Conservation (phyloP, 2,113 vertebrate genomes). For the Menura novaehollandiae region DNA sequence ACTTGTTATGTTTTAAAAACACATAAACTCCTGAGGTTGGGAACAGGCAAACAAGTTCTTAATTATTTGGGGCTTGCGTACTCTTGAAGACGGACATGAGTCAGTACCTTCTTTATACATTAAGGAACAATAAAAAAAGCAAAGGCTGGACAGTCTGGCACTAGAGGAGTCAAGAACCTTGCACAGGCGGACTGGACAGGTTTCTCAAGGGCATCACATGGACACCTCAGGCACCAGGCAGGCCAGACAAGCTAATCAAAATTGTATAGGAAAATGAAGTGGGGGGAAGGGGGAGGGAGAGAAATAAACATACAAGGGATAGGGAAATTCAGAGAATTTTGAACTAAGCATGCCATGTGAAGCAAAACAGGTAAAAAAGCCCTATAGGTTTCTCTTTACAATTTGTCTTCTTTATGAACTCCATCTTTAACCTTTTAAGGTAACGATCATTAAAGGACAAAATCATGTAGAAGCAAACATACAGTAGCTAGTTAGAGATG, state of each 20-base stretch:
- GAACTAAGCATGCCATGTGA: not conserved
- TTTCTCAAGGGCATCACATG: not conserved
- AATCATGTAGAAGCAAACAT: not conserved
- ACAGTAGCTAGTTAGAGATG: slow-evolving; percentile 24
- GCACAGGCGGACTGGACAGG: not conserved
- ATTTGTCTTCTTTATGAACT: not conserved
- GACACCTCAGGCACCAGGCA: not conserved
- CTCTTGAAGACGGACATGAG: not conserved
- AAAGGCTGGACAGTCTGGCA: not conserved
- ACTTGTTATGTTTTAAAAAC: not conserved
- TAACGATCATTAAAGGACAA: not conserved
- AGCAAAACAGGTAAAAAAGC: not conserved
- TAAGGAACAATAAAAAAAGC: not conserved
- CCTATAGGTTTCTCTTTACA: not conserved
- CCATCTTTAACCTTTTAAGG: not conserved
- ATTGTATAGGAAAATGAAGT: not conserved
- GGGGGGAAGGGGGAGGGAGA: fast-evolving
- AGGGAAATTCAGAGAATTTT: not conserved
- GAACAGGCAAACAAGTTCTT: not conserved
- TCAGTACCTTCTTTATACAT: not conserved
- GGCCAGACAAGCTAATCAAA: not conserved
- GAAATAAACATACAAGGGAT: not conserved
- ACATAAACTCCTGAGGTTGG: not conserved
- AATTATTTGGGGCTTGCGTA: not conserved
- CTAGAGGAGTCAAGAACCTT: fast-evolving